A percentile compares a stretch with the other conserved stretches of the same genome.
Conservation (phyloP, 2,797 vertebrate genomes). For the Sebastes vulpes region DNA sequence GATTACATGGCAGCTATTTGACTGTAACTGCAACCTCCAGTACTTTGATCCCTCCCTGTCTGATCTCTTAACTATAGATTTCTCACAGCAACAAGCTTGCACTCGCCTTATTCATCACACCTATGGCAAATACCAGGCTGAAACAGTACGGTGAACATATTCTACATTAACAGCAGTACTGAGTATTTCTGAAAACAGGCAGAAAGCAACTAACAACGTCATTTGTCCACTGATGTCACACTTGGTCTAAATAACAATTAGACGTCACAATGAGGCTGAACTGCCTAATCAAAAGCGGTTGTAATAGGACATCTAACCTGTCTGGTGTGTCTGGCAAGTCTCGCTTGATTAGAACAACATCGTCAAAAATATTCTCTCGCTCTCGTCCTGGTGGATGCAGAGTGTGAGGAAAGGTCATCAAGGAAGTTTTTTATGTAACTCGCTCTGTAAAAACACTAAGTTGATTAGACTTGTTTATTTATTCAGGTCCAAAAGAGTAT, state of each 20-base stretch:
- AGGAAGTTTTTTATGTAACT: constrained; percentile 79
- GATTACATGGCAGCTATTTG: constrained; percentile 57
- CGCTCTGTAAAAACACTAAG: constrained; percentile 78
- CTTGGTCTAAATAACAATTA: constrained; percentile 45
- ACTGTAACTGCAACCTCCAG: constrained; percentile 64
- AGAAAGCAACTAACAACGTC: constrained; percentile 23
- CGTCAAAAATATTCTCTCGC: constrained; percentile 46
- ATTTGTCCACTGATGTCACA: constrained; percentile 54
- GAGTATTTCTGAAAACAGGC: neutral
- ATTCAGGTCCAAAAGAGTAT: constrained; percentile 99
- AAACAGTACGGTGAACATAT: constrained; percentile 21
- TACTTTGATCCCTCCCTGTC: constrained; percentile 73
- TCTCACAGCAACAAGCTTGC: constrained; percentile 37
- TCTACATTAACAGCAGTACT: neutral
- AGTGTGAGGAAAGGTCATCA: constrained; percentile 73
- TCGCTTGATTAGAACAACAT: constrained; percentile 54
- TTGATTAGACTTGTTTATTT: constrained; percentile 94
- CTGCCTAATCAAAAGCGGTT: constrained; percentile 43
- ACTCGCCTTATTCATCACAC: constrained; percentile 39
- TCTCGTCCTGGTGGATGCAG: constrained; percentile 54
- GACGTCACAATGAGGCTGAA: constrained; percentile 38
- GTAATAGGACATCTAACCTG: constrained; percentile 57
- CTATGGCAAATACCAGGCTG: constrained; percentile 25
- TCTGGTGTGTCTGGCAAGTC: constrained; percentile 45
- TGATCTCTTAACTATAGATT: constrained; percentile 70